Base-by-base conservation (phyloP, 2,797 vertebrate species). In the Anguilla marmorata region DNA sequence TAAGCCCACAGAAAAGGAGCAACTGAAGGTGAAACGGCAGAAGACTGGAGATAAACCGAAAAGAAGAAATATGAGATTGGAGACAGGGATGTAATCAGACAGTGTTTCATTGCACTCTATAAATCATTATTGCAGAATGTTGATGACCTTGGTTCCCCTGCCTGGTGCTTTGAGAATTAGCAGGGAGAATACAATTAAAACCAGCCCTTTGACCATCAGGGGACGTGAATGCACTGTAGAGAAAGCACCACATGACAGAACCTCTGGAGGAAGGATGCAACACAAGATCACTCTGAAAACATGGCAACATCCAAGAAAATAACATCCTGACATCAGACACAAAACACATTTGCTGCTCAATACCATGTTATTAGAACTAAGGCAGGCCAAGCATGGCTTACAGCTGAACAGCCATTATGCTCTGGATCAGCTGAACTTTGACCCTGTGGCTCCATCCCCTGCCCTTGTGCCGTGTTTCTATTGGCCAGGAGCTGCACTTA, bases 101-200 rank as follows among this genome's bases (percentile, higher is more conserved):
- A 30, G 24, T 56, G 84, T 91, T 92, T 93, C 89, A 92, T 80
- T 88, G 85, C 86, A 87, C 52, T 80, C 88, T 91, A 91, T 91
- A 87, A 92, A 92, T 91, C n/a, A 52, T 90, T 88, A 88, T 85
- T 89, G 80, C 72, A 30, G 72, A 9, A 52, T 90, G 91, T 91
- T 92, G 93, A 92, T 90, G 89, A 60, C 11, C n/a, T 21, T 27
- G 72, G 41, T 89, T 91, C 87, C 63, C 88, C 91, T 89, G 69
- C 91, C 86, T 86, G 92, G 90, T 92, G 91, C 91, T 92, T 91
- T 88, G 85, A 93, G 88, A 91, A 91, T 92, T 89, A 93, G 89
- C 91, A 92, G 91, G 91, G 90, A 90, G 89, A 88, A 92, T n/a
- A 66, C 85, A 79, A 88, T 52, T 88, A 88, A 94, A 89, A 76